A percentile compares a stretch with the other conserved stretches of the same genome.
Conservation (phyloP, 92 coral and sea anemone genomes). For the Palythoa grandis region DNA sequence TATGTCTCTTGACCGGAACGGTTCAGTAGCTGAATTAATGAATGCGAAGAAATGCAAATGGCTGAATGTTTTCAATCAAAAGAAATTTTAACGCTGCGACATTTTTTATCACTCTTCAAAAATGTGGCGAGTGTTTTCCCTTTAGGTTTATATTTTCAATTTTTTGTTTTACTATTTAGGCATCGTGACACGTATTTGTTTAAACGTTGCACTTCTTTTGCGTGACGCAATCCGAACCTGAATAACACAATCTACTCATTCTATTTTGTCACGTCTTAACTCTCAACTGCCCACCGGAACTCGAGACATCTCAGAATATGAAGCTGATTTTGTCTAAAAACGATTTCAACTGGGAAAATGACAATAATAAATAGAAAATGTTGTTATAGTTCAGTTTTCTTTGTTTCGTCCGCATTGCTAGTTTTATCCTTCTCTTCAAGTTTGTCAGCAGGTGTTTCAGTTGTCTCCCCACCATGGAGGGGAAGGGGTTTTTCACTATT, state of each 20-base stretch:
- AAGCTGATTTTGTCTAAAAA: conserved; percentile 6
- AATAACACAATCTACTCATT: too few species aligned
- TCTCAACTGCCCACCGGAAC: too few species aligned
- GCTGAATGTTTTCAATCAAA: background rate
- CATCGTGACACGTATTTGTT: too few species aligned
- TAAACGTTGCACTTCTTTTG: too few species aligned
- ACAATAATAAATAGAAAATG: conserved; percentile 24
- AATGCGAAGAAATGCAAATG: background rate
- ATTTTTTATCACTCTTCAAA: background rate
- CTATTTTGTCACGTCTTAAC: too few species aligned
- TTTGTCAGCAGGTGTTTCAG: conserved; percentile 20
- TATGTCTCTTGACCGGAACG: background rate
- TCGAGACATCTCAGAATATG: background rate
- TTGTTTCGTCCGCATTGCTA: conserved; percentile 2
- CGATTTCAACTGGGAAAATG: conserved; percentile 24
- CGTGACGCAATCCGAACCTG: too few species aligned
- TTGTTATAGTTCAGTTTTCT: conserved; percentile 31
- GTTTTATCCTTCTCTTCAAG: background rate
- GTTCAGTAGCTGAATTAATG: background rate
- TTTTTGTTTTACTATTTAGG: too few species aligned
- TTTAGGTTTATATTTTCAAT: background rate
- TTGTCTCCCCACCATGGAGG: conserved; percentile 54
- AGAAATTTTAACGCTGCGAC: background rate
- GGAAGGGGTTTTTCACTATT: conserved; percentile 61
- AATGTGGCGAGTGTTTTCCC: background rate